Base-by-base conservation (phyloP, 2,888 invertebrate species). In the Zhuqinia jingwanae region DNA sequence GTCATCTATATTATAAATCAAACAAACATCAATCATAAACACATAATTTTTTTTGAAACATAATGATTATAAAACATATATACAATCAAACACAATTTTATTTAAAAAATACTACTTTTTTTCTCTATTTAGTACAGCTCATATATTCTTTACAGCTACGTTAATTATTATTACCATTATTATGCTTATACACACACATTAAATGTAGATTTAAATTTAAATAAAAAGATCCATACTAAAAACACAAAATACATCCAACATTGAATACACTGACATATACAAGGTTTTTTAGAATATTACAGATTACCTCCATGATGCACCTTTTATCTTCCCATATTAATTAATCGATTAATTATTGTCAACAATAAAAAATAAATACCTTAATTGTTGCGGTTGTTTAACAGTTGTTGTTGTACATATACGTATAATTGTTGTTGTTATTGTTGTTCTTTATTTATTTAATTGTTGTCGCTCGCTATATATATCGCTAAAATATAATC, bases 61-160 rank as follows among this genome's bases (percentile, higher is more conserved):
- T 17, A 8, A 50, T n/a, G 8, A 68, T 25, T 3, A 17, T 10
- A 42, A 30, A 25, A 75, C 25, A 50, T 15, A 63, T n/a, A 70
- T 70, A 22, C 10, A n/a, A n/a, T n/a, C n/a, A n/a, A 2, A 65
- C 30, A 68, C 68, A 68, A 8, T 63, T 63, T 63, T n/a, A 30
- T 6, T 63, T 8, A n/a, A n/a, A n/a, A n/a, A n/a, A n/a, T n/a
- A n/a, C n/a, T n/a, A n/a, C 10, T 63, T 65, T 63, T 42, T 65
- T 20, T 65, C 65, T 65, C 30, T 65, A 36, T 65, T 65, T 36
- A 65, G 56, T 56, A 36, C n/a, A n/a, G n/a, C n/a, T n/a, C n/a
- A n/a, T n/a, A n/a, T n/a, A n/a, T n/a, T n/a, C n/a, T n/a, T n/a
- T 56, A n/a, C 50, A 50, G 50, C 56, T 10, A 56, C n/a, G 27